These are phyloP conservation scores for Cyphotilapia sp. DNA, from an alignment of 2,113 vertebrate genomes.

Conservation along the genomic window DNA sequence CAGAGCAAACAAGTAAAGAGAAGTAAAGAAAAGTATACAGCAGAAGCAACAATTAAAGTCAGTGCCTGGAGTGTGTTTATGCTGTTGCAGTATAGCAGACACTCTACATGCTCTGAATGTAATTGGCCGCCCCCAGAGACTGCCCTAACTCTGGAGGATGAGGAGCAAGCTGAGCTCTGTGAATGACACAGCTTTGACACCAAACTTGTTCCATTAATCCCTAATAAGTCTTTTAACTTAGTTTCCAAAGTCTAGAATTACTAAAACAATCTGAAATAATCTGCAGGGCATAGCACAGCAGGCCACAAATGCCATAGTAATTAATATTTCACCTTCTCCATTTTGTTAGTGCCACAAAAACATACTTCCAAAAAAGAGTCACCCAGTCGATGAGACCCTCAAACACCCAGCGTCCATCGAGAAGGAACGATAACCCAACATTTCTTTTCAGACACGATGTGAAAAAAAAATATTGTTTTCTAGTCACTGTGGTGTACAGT, in stretches of 20 bases:
- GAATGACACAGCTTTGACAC: neutral
- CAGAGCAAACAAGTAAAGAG: neutral
- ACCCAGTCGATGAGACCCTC: neutral
- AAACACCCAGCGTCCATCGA: neutral
- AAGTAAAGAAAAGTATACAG: neutral
- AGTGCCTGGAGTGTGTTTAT: neutral
- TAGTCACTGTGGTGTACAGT: neutral
- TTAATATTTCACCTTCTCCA: constrained; percentile 20
- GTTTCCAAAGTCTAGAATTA: neutral
- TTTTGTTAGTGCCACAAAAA: neutral
- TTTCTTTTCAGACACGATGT: neutral
- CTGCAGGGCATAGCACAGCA: neutral
- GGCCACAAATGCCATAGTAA: constrained; percentile 6
- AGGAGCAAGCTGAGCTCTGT: neutral
- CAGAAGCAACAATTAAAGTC: neutral
- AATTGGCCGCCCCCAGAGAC: constrained; percentile 28
- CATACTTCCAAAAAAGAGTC: neutral
- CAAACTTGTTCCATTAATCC: constrained; percentile 9
- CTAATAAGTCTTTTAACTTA: neutral
- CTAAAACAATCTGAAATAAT: neutral
- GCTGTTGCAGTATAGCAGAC: constrained; percentile 9
- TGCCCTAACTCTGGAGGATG: neutral
- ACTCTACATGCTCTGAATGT: neutral
- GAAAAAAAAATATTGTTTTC: neutral
- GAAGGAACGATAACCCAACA: neutral